Base-by-base conservation (phyloP, 2,888 invertebrate genomes). In the Ametastegia equiseti region DNA sequence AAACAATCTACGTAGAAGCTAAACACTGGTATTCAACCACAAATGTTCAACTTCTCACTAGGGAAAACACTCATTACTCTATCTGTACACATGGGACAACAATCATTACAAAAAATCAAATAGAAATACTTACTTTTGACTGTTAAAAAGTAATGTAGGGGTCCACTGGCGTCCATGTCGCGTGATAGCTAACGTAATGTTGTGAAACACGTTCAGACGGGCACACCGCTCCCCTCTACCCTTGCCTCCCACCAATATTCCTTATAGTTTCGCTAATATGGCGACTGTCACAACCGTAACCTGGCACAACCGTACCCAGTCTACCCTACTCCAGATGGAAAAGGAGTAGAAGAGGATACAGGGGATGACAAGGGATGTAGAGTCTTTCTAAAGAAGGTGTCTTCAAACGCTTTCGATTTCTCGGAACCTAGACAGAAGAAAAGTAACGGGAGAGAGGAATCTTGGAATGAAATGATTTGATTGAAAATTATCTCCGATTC, bases 301-400 rank as follows among this genome's bases (percentile, higher is more conserved):
- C 47, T 75, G 80, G 71, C 45, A 71, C 67, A 67, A 80, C 47
- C 50, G 80, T 80, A 67, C 80, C 36, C 63, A 80, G 80, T 80
- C 80, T 75, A 73, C 60, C 73, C 80, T 67, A 80, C 65, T 45
- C 45, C n/a, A n/a, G n/a, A n/a, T n/a, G n/a, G n/a, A n/a, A n/a
- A n/a, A n/a, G n/a, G n/a, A n/a, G n/a, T n/a, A n/a, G n/a, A n/a
- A n/a, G n/a, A n/a, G n/a, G n/a, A n/a, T n/a, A n/a, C n/a, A n/a
- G n/a, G n/a, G n/a, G n/a, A n/a, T n/a, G n/a, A n/a, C n/a, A n/a
- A n/a, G n/a, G n/a, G n/a, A n/a, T n/a, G n/a, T n/a, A n/a, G n/a
- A n/a, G n/a, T n/a, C n/a, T n/a, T n/a, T n/a, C n/a, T n/a, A n/a
- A n/a, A n/a, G n/a, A n/a, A n/a, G n/a, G n/a, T n/a, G n/a, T n/a